Conservation (phyloP, 2,797 vertebrate genomes). For the Spondyliosoma cantharus region DNA sequence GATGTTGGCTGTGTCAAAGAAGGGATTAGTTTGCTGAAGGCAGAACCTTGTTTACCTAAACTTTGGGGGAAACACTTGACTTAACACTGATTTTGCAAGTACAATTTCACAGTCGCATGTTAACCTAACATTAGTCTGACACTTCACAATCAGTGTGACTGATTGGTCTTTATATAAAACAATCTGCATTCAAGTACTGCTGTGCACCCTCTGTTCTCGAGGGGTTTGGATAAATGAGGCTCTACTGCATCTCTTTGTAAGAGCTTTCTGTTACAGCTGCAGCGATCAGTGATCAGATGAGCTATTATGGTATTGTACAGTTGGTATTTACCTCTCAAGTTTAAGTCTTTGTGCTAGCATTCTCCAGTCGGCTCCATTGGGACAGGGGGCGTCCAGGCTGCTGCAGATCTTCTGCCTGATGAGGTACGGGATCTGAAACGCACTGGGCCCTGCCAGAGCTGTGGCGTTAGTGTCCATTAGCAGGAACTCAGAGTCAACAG, state of each 20-base stretch:
- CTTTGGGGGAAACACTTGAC: constrained; percentile 40
- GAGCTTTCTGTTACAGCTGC: constrained; percentile 18
- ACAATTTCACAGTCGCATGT: neutral
- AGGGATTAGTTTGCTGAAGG: constrained; percentile 67
- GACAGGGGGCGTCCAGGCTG: constrained; percentile 94
- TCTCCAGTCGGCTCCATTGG: constrained; percentile 96
- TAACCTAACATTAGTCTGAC: constrained; percentile 9
- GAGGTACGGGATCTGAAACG: constrained; percentile 99
- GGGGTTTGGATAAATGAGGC: constrained; percentile 29
- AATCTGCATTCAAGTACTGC: constrained; percentile 11
- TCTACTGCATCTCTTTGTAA: constrained; percentile 34
- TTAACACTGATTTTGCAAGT: constrained; percentile 35
- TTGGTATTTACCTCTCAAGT: constrained; percentile 90
- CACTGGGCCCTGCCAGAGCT: constrained; percentile 97
- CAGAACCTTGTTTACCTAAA: constrained; percentile 71
- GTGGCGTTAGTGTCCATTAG: constrained; percentile 91
- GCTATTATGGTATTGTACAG: neutral
- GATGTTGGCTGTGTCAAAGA: constrained; percentile 62
- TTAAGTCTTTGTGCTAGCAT: constrained; percentile 97
- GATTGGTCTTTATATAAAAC: constrained; percentile 40
- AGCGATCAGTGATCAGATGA: constrained; percentile 39
- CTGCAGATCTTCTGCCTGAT: constrained; percentile 99
- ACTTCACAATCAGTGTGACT: constrained; percentile 23
- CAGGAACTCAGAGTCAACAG: constrained; percentile 90
- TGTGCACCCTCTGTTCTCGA: constrained; percentile 9